phyloP scores from a whole-genome alignment of 2,888 invertebrate genomes.

The Diabrotica balteata region DNA sequence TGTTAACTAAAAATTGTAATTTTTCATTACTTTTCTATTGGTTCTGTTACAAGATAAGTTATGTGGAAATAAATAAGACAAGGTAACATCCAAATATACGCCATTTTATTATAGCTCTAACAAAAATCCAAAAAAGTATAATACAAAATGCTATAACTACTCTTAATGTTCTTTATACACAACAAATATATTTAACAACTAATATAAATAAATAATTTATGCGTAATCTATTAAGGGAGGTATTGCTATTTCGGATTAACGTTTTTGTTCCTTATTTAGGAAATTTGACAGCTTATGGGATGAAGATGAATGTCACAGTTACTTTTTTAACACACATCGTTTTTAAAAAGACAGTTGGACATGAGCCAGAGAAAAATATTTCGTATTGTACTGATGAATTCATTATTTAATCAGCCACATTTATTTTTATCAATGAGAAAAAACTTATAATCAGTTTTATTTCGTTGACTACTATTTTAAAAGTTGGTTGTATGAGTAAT shows the following conservation, averaged over 20 bases:
- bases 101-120: constrained; percentile 63
- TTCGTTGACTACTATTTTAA: too few species aligned
- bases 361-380: constrained; percentile 4
- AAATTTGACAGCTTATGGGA: constrained; percentile 24
- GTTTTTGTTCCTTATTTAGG: constrained; percentile 25
- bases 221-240: constrained; percentile 38
- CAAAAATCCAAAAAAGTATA: constrained; percentile 60
- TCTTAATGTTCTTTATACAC: constrained; percentile 57
- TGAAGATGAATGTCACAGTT: constrained; percentile 26
- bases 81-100: constrained; percentile 62
- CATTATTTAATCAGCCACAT: too few species aligned
- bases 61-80: constrained; percentile 30
- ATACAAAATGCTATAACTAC: constrained; percentile 59
- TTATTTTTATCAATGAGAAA: too few species aligned
- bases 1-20: too few species aligned
- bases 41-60: too few species aligned
- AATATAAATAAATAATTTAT: constrained; percentile 39
- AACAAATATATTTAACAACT: constrained; percentile 51
- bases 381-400: not conserved
- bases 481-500: too few species aligned
- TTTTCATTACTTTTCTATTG: too few species aligned
- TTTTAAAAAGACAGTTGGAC: constrained; percentile 5
- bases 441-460: too few species aligned
- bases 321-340: constrained; percentile 2
- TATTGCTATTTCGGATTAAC: constrained; percentile 42